A percentile compares a stretch with the other conserved stretches of the same genome.
These are phyloP conservation scores for Halocynthia roretzi DNA, from an alignment of 23 tunicate species.

Conservation along the genomic window DNA sequence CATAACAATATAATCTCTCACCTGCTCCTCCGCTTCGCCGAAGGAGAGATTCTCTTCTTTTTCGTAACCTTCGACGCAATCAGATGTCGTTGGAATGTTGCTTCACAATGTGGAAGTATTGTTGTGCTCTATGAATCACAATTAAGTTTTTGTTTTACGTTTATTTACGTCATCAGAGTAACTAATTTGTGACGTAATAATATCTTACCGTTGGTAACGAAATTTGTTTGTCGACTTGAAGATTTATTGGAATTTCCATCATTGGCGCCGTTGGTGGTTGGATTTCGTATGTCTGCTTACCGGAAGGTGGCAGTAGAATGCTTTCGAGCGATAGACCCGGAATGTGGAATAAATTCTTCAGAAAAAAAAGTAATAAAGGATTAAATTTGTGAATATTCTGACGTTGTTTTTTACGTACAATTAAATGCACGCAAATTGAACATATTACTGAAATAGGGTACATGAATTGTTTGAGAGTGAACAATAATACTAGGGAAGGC, in stretches of 20 bases:
- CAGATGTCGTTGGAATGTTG: background rate
- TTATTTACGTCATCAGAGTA: too few species aligned
- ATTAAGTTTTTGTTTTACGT: background rate
- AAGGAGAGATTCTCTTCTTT: constrained; percentile 12
- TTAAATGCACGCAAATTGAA: too few species aligned
- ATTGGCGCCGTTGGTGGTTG: background rate
- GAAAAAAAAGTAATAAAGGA: background rate
- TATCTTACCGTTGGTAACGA: background rate
- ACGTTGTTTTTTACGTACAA: too few species aligned
- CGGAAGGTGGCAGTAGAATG: constrained; percentile 11
- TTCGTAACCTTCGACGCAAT: background rate
- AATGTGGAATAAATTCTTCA: background rate
- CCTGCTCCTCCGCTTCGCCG: constrained; percentile 13
- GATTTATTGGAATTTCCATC: background rate
- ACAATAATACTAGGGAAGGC: too few species aligned
- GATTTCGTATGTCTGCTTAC: background rate
- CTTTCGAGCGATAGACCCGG: background rate
- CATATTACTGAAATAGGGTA: too few species aligned
- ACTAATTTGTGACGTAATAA: too few species aligned
- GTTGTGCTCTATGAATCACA: background rate
- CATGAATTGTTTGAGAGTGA: too few species aligned
- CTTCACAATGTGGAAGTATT: background rate
- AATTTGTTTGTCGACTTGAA: constrained; percentile 1
- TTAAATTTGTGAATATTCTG: too few species aligned
- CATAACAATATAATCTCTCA: background rate